Percentiles rank a stretch among this genome's conserved stretches.
phyloP scores from a whole-genome alignment of 2,797 vertebrate genomes.

The Myiothlypis coronata region DNA sequence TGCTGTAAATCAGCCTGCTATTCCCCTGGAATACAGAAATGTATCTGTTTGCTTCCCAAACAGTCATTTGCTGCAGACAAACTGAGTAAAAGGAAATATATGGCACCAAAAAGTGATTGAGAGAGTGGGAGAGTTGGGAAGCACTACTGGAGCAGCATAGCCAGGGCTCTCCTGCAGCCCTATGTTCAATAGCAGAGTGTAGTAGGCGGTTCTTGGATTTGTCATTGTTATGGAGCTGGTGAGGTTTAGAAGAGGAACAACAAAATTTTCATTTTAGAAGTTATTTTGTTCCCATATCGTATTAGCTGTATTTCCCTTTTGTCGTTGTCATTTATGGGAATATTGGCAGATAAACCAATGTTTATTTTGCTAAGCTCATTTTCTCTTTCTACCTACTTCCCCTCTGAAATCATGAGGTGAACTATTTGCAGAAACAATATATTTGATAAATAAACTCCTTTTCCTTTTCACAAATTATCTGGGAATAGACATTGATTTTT shows the following conservation, averaged over 20 bases:
- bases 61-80: not conserved
- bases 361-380: constrained; percentile 48
- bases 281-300: not conserved
- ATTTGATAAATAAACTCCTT: constrained; percentile 49
- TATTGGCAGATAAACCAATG: constrained; percentile 29
- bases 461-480: constrained; percentile 54
- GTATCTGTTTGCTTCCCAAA: not conserved
- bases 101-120: not conserved
- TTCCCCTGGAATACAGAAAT: not conserved
- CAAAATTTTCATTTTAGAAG: not conserved
- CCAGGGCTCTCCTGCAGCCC: not conserved
- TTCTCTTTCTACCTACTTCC: constrained; percentile 25
- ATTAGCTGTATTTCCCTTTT: constrained; percentile 31
- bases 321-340: constrained; percentile 5
- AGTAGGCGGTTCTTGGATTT: not conserved
- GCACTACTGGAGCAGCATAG: not conserved
- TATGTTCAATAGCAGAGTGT: rapidly evolving
- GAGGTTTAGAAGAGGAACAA: not conserved
- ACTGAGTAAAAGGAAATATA: not conserved
- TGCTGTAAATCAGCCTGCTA: not conserved
- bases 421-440: constrained; percentile 52
- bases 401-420: constrained; percentile 41
- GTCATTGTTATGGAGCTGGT: not conserved
- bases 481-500: constrained; percentile 49
- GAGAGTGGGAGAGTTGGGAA: not conserved